Evolutionary conservation across 2,888 invertebrate genomes (phyloP).

Genomic region (Idaea straminata): DNA sequence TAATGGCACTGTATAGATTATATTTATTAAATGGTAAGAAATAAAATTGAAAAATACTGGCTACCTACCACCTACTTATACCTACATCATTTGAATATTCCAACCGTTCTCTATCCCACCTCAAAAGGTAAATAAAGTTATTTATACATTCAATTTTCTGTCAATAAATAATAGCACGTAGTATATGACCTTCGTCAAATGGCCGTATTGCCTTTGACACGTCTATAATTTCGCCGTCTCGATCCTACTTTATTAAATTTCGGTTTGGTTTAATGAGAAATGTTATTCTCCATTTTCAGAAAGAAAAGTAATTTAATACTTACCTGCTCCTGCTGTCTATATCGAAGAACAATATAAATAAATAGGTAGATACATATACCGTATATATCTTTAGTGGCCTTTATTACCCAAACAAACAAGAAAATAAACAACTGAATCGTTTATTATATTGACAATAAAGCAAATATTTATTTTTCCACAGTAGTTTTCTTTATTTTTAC

Average conservation of each 20-base stretch:
- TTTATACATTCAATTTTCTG: constrained; percentile 19
- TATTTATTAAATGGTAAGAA: too few species aligned
- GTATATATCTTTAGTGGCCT: too few species aligned
- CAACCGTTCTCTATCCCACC: not conserved
- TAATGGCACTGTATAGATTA: too few species aligned
- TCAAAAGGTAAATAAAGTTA: constrained; percentile 1
- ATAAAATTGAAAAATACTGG: too few species aligned
- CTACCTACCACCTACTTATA: not conserved
- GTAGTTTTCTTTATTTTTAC: too few species aligned
- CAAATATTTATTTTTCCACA: too few species aligned
- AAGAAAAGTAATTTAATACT: not conserved
- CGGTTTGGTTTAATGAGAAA: constrained; percentile 12
- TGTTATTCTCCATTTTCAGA: not conserved
- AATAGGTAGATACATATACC: too few species aligned
- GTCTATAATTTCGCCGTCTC: constrained; percentile 26
- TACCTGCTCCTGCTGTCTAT: too few species aligned
- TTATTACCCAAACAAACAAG: too few species aligned
- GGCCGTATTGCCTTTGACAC: constrained; percentile 29
- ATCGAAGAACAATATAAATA: too few species aligned
- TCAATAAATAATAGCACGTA: constrained; percentile 25
- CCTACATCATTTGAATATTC: not conserved
- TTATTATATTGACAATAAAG: too few species aligned
- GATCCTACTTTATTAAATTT: constrained; percentile 20
- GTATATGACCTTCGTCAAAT: constrained; percentile 28
- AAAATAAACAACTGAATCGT: too few species aligned